These are phyloP conservation scores for Dinoponera quadriceps DNA, from an alignment of 1,140 invertebrate genomes.

Conservation along the genomic window DNA sequence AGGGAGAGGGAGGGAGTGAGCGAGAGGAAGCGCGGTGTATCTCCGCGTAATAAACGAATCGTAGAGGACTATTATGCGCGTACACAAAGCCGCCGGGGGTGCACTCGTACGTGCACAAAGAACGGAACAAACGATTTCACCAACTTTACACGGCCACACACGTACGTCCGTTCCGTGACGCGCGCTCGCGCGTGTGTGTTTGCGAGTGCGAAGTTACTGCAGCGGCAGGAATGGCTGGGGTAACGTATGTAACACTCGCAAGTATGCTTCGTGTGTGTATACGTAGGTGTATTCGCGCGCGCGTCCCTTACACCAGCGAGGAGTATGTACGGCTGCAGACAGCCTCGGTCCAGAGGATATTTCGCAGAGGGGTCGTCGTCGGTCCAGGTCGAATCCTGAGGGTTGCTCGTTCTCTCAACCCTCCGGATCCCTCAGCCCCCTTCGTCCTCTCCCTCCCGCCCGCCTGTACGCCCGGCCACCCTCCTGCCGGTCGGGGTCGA, in stretches of 20 bases:
- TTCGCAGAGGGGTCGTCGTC: slow-evolving; percentile 77
- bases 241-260: slow-evolving; percentile 54
- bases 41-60: slow-evolving; percentile 64
- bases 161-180: slow-evolving; percentile 8
- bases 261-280: slow-evolving; percentile 22
- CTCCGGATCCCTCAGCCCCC: slow-evolving; percentile 69
- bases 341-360: slow-evolving; percentile 81
- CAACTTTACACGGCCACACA: slow-evolving; percentile 63
- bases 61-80: slow-evolving; percentile 58
- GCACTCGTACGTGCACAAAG: slow-evolving; percentile 58
- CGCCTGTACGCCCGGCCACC: slow-evolving; percentile 59
- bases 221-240: slow-evolving; percentile 39
- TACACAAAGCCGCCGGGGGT: slow-evolving; percentile 36
- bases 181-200: background rate
- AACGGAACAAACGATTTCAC: slow-evolving; percentile 69
- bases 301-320: slow-evolving; percentile 52
- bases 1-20: no score
- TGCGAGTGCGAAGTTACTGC: slow-evolving; percentile 56
- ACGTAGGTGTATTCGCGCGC: slow-evolving; percentile 41
- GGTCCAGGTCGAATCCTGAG: slow-evolving; percentile 79
- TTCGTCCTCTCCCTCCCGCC: slow-evolving; percentile 28
- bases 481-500: slow-evolving; percentile 60
- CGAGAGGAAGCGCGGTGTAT: slow-evolving; percentile 13
- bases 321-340: slow-evolving; percentile 76
- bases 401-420: slow-evolving; percentile 77